Evolutionary conservation across 2,888 invertebrate genomes (phyloP).

Genomic region (Micoletzkya japonica): DNA sequence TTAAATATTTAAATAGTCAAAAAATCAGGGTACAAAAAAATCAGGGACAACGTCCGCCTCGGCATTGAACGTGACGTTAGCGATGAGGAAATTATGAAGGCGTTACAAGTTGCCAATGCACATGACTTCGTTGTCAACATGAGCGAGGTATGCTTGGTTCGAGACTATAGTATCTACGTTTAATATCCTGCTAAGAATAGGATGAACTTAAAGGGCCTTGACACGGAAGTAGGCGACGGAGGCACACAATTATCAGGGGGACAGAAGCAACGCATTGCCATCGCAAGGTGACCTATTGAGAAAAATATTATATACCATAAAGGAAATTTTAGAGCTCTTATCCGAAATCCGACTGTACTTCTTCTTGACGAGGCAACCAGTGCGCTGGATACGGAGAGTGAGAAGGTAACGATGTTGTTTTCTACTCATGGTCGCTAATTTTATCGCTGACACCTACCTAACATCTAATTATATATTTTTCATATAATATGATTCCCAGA

Average conservation of each 20-base stretch:
- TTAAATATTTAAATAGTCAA: no score
- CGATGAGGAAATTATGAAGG: constrained; percentile 34
- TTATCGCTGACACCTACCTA: background rate
- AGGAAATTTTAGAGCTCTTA: background rate
- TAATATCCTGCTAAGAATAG: background rate
- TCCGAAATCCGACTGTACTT: constrained; percentile 20
- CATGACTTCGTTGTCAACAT: constrained; percentile 22
- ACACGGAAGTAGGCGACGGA: constrained; percentile 76
- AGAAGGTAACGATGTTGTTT: constrained; percentile 17
- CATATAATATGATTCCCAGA: constrained; percentile 47
- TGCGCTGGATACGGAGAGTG: constrained; percentile 26
- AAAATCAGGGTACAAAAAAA: no score
- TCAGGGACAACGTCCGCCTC: constrained; percentile 38
- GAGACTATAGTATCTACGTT: no score
- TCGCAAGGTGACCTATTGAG: constrained; percentile 68
- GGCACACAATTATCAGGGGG: constrained; percentile 82
- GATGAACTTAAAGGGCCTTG: constrained; percentile 71
- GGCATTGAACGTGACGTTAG: constrained; percentile 28
- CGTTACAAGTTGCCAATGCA: constrained; percentile 36
- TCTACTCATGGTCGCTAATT: no score
- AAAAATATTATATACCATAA: background rate
- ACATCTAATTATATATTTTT: no score
- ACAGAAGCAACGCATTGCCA: constrained; percentile 84
- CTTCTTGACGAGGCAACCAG: constrained; percentile 26
- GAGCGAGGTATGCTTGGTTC: constrained; percentile 28